Conservation (phyloP, 2,113 vertebrate genomes). For the Peromyscus leucopus region DNA sequence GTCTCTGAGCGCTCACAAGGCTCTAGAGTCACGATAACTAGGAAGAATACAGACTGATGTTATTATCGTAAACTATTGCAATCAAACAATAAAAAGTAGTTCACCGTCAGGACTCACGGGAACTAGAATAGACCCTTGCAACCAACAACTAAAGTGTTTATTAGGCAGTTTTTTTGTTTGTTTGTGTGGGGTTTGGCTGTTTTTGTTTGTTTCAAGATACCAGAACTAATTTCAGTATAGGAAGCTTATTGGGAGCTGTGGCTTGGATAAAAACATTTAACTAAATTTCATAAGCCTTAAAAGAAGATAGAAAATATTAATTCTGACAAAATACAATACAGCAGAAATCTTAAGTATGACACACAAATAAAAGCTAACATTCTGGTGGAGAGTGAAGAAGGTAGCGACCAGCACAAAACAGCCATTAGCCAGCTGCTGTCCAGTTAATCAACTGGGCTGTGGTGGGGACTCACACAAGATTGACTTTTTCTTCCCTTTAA, state of each 20-base stretch:
- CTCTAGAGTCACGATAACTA: constrained; percentile 96
- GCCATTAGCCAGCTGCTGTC: background rate
- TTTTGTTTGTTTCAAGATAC: background rate
- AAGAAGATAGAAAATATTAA: background rate
- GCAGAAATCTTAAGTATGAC: constrained; percentile 31
- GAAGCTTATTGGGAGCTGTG: background rate
- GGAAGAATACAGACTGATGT: constrained; percentile 55
- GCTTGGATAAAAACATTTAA: constrained; percentile 33
- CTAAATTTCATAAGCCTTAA: constrained; percentile 16
- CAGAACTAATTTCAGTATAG: background rate
- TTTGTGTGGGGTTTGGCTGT: background rate
- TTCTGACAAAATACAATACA: background rate
- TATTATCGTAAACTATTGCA: constrained; percentile 1
- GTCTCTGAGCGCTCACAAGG: constrained; percentile 98
- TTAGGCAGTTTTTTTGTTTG: background rate
- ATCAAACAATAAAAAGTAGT: background rate
- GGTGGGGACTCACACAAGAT: background rate
- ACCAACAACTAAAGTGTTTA: background rate
- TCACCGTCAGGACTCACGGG: background rate
- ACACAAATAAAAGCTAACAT: constrained; percentile 20
- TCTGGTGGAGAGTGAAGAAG: constrained; percentile 28
- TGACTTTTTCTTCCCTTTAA: constrained; percentile 55
- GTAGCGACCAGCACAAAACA: background rate
- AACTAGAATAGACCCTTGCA: background rate
- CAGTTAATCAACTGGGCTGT: background rate